A percentile compares a stretch with the other conserved stretches of the same genome.
These are phyloP conservation scores for Vireo altiloquus DNA, from an alignment of 2,113 vertebrate genomes.

Conservation along the genomic window DNA sequence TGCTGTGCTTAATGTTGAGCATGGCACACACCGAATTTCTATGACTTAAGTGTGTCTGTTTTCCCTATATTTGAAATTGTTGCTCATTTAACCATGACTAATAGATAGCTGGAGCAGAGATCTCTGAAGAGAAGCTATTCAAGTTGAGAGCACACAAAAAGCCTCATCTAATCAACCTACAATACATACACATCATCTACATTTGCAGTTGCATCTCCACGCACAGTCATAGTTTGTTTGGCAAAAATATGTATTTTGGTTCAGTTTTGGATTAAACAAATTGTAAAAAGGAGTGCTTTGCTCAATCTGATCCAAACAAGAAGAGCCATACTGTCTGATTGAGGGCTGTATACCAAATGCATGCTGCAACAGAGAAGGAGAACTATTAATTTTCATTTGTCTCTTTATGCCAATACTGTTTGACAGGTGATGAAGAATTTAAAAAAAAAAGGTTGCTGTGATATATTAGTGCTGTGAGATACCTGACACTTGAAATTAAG, in stretches of 20 bases:
- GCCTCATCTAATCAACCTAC: neutral
- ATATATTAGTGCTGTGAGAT: neutral
- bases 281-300: neutral
- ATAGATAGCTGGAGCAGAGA: neutral
- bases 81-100: conserved; percentile 20
- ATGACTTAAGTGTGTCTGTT: neutral
- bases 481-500: neutral
- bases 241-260: neutral
- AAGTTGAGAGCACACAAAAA: neutral
- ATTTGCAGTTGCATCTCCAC: neutral
- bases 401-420: neutral
- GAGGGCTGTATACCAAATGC: neutral
- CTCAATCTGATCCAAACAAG: neutral
- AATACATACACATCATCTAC: neutral
- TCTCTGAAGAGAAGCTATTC: neutral
- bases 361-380: neutral
- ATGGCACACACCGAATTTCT: neutral
- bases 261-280: neutral
- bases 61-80: neutral
- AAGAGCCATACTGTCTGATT: neutral
- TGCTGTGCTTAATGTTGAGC: neutral
- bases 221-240: neutral
- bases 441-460: neutral
- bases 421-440: neutral
- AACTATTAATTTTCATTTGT: neutral